Percentiles rank a stretch among this genome's conserved stretches.
phyloP scores from a whole-genome alignment of 2,113 vertebrate genomes.

The Spilogale gracilis region DNA sequence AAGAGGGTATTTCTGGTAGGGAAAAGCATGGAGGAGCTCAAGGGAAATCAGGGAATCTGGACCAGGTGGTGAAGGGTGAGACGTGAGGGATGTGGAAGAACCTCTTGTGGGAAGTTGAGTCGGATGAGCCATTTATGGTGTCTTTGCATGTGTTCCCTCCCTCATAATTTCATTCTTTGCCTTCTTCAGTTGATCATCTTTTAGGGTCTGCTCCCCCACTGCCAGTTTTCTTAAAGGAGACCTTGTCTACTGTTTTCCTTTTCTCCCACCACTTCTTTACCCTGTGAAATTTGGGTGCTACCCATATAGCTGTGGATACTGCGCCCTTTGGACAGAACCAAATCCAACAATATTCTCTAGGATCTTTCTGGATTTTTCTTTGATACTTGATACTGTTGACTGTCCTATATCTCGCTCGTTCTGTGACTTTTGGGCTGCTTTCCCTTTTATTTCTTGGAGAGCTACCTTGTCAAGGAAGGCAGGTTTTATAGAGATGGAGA shows the following conservation, averaged over 20 bases:
- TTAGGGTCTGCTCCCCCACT: not conserved
- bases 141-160: not conserved
- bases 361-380: constrained; percentile 40
- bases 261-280: not conserved
- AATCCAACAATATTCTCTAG: not conserved
- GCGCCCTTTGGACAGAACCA: not conserved
- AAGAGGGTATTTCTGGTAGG: not conserved
- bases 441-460: not conserved
- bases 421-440: not conserved
- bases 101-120: not conserved
- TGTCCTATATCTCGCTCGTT: not conserved
- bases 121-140: not conserved
- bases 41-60: not conserved
- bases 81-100: not conserved
- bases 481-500: not conserved
- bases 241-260: not conserved
- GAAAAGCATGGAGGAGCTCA: not conserved
- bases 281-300: not conserved
- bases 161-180: not conserved
- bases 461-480: not conserved
- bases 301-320: not conserved
- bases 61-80: not conserved
- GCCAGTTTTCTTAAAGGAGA: not conserved
- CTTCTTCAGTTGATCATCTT: not conserved
- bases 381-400: not conserved